phyloP scores from a whole-genome alignment of 2,797 vertebrate genomes.

The Falco cherrug region DNA sequence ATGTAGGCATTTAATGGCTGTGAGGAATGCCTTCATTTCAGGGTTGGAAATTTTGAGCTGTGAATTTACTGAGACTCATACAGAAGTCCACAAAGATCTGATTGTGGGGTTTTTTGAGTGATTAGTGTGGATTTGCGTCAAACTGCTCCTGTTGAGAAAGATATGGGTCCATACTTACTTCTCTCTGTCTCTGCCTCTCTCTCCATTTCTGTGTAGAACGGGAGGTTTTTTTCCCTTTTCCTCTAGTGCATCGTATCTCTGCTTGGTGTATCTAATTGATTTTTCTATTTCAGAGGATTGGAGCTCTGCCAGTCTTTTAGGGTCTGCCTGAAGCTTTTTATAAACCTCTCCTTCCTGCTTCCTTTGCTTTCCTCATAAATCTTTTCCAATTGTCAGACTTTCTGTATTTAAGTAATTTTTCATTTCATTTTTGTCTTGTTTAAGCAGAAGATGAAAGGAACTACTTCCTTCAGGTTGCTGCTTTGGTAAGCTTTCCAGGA shows the following conservation, averaged over 20 bases:
- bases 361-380: not conserved
- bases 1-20: not conserved
- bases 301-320: constrained; percentile 31
- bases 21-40: not conserved
- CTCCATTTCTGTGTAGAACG: not conserved
- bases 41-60: not conserved
- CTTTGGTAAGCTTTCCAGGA: not conserved
- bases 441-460: constrained; percentile 9
- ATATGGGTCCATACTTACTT: not conserved
- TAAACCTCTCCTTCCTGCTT: constrained; percentile 12
- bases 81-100: not conserved
- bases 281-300: constrained; percentile 59
- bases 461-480: not conserved
- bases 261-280: constrained; percentile 48
- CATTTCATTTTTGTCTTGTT: constrained; percentile 33
- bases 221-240: not conserved
- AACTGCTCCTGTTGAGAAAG: not conserved
- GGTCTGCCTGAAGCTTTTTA: constrained; percentile 45
- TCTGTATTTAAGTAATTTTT: constrained; percentile 21
- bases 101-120: not conserved
- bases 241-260: not conserved
- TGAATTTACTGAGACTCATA: not conserved
- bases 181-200: not conserved
- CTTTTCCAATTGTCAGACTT: not conserved
- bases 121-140: constrained; percentile 1